phyloP scores from a whole-genome alignment of 2,888 invertebrate genomes.

The Drosophila seclusa region DNA sequence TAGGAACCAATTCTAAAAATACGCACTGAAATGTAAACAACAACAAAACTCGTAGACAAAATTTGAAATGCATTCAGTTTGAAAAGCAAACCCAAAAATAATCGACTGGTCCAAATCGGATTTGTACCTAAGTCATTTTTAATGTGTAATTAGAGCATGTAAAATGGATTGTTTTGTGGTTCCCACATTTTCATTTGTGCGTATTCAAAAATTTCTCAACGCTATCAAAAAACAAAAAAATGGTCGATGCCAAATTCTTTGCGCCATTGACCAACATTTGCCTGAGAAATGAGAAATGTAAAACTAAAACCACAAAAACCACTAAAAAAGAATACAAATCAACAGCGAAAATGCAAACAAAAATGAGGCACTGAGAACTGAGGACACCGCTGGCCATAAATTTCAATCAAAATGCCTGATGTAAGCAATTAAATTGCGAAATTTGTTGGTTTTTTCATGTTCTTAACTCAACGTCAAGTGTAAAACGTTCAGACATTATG shows the following conservation, averaged over 20 bases:
- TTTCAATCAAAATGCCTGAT: slow-evolving; percentile 70
- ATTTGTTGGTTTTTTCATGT: slow-evolving; percentile 39
- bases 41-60: slow-evolving; percentile 25
- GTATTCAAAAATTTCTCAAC: neutral
- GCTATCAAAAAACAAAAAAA: slow-evolving; percentile 23
- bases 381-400: slow-evolving; percentile 73
- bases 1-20: slow-evolving; percentile 53
- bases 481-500: slow-evolving; percentile 28
- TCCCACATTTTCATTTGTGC: slow-evolving; percentile 6
- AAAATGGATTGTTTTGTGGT: neutral
- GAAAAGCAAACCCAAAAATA: neutral
- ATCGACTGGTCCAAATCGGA: slow-evolving; percentile 16
- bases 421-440: slow-evolving; percentile 76
- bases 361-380: slow-evolving; percentile 46
- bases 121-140: slow-evolving; percentile 40
- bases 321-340: neutral
- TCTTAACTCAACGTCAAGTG: slow-evolving; percentile 21
- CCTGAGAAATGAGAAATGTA: slow-evolving; percentile 42
- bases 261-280: slow-evolving; percentile 73
- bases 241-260: slow-evolving; percentile 48
- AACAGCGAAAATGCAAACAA: slow-evolving; percentile 17
- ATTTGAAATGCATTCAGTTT: slow-evolving; percentile 14
- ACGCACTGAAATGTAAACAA: slow-evolving; percentile 44
- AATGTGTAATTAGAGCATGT: slow-evolving; percentile 25
- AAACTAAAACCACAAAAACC: slow-evolving; percentile 12